Percentiles rank a stretch among this genome's conserved stretches.
These are phyloP conservation scores for Dicyrtomina minuta DNA, from an alignment of 2,888 invertebrate species.

Conservation along the genomic window DNA sequence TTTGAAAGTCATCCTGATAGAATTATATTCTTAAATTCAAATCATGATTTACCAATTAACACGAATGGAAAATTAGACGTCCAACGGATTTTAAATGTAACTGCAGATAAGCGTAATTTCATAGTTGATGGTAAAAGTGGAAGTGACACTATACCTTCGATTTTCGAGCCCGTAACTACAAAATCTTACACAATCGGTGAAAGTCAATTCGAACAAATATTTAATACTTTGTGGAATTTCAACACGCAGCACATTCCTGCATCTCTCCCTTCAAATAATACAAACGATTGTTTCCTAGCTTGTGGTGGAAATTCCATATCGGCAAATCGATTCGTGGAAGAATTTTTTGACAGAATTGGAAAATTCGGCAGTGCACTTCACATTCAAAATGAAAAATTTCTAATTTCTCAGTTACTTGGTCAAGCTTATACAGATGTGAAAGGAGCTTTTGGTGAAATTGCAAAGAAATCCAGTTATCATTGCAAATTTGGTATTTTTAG, in stretches of 20 bases:
- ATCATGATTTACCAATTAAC: conserved; percentile 65
- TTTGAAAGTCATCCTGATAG: conserved; percentile 41
- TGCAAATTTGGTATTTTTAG: too few relatives aligned
- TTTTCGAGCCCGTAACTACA: too few relatives aligned
- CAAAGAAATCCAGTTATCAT: conserved; percentile 8
- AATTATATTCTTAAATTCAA: conserved; percentile 58
- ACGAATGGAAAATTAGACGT: conserved; percentile 69
- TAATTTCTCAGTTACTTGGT: conserved; percentile 56
- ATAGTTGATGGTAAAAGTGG: too few relatives aligned
- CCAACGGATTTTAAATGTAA: too few relatives aligned
- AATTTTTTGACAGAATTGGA: conserved; percentile 58
- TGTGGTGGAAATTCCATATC: conserved; percentile 71
- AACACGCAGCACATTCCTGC: too few relatives aligned
- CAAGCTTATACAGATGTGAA: conserved; percentile 51
- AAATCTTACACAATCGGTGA: conserved; percentile 6
- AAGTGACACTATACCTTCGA: too few relatives aligned
- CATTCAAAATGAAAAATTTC: conserved; percentile 41
- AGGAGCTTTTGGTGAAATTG: conserved; percentile 39
- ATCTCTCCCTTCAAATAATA: conserved; percentile 16
- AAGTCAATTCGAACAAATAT: conserved; percentile 2
- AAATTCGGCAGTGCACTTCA: conserved; percentile 45
- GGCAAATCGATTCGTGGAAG: conserved; percentile 66
- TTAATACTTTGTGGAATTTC: conserved; percentile 28
- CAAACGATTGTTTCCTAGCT: conserved; percentile 54
- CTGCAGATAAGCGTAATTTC: too few relatives aligned